Evolutionary conservation across 2,797 vertebrate genomes (phyloP), one percentile per base, ranked within the genome.

Genomic region (Sus cebifrons): DNA sequence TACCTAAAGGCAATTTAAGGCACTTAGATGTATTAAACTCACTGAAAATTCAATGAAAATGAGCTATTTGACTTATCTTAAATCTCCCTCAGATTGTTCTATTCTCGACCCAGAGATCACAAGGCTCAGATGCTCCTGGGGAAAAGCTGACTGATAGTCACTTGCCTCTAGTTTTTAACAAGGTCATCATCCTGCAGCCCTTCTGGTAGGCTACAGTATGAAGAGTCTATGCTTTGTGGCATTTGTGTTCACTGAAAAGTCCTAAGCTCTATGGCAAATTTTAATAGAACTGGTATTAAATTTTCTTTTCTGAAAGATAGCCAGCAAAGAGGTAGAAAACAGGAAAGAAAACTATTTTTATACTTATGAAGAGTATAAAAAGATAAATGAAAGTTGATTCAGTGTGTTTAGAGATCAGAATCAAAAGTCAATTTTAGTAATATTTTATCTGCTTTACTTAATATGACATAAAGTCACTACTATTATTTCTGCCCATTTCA

Each of bases 351-450:
- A 77, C 27, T 49, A 7, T 60, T 74, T 40, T 44, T n/a, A 64
- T 32, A 81, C 13, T 81, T 73, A 82, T 81, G 2, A 27, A 40
- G 49, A 74, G 9, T 29, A 68, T 49, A 73, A 74, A 6, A 62
- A 79, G 58, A 29, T 23, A 83, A 75, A 18, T 52, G 29, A 49
- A 68, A 67, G 27, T 29, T 84, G 18, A 68, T 68, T 67, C 40
- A 52, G 16, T 71, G 1, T 7, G 29, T 88, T 23, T 81, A 88
- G 88, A 3, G 81, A 73, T 95, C n/a, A 49, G 52, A 94, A 65
- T 58, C 36, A 70, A 78, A 86, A 87, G 20, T 81, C 88, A 67
- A 89, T 68, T 86, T 89, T 93, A 91, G 89, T 91, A 81, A 79
- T 77, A 12, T 81, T 90, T 3, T 0, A 52, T 52, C 36, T 94